Evolutionary conservation across 2,113 vertebrate species (phyloP).

Genomic region (Gulo gulo): DNA sequence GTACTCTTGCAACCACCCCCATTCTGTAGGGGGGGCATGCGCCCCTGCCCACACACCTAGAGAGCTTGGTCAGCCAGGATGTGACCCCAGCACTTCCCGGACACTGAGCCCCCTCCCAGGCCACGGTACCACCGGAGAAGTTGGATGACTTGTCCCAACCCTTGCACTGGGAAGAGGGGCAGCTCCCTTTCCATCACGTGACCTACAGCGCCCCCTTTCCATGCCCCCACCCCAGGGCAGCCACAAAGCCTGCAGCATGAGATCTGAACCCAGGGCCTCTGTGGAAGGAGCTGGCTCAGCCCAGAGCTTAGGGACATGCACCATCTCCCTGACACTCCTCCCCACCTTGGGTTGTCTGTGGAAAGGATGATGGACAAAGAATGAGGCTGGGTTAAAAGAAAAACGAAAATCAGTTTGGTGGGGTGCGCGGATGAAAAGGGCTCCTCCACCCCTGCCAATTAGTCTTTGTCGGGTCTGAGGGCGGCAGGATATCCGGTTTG

Average conservation of each 20-base stretch:
- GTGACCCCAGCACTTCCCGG: neutral
- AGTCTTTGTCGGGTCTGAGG: neutral
- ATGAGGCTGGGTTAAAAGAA: neutral
- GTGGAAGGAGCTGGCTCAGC: neutral
- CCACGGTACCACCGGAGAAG: neutral
- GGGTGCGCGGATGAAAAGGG: neutral
- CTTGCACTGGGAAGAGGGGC: neutral
- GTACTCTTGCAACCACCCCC: too few species aligned
- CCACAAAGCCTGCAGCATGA: rapidly evolving
- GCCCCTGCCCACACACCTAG: neutral
- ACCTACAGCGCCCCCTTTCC: rapidly evolving
- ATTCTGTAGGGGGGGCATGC: neutral
- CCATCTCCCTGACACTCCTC: neutral
- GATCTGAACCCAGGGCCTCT: neutral
- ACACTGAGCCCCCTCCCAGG: neutral
- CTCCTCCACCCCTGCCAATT: neutral
- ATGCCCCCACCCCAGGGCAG: neutral
- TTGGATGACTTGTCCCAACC: too few species aligned
- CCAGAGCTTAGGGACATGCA: neutral
- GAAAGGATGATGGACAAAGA: neutral
- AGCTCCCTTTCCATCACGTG: rapidly evolving
- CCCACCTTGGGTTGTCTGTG: rapidly evolving
- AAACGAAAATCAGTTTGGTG: neutral
- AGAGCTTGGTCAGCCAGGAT: neutral
- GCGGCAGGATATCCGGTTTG: neutral